Base-by-base conservation (phyloP, 2,797 vertebrate genomes). In the Paratrypauchen microcephalus region DNA sequence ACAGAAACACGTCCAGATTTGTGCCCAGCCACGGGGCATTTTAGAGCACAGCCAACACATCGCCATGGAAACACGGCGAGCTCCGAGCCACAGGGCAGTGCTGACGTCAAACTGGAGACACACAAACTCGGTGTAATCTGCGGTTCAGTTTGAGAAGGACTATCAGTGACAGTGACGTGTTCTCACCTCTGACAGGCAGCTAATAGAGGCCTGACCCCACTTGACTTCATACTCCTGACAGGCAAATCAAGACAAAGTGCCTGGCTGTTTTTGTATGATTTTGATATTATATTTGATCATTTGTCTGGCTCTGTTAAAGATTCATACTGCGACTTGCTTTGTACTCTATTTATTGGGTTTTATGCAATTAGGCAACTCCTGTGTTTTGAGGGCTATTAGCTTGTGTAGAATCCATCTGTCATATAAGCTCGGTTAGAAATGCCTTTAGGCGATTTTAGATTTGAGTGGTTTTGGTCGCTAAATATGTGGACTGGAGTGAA, bases 51-150 rank as follows among this genome's bases (percentile, higher is more conserved):
- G 70, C 74, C 77, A 74, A 71, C 60, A 13, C 9, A 74, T 86
- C 76, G 32, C 86, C 84, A 84, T 86, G 79, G 82, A n/a, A 79
- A 86, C 81, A 3, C 69, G 7, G 61, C 3, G 54, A 71, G 69
- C 62, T 1, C 1, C 32, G 66, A 73, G 68, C 69, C 18, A 4
- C n/a, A 61, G 66, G 65, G 45, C 21, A 60, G 56, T 16, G 66
- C 74, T 77, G 67, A 72, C 67, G 60, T 80, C 72, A 77, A 30
- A 65, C 57, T 2, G 6, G 30, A 18, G 52, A 73, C 56, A 69
- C 65, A 32, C 71, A 68, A 52, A 57, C 69, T 30, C n/a, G 50
- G 28, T 21, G 24, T 65, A 28, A 65, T 65, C 63, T 52, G 63
- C 11, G 6, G n/a, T 16, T 56, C 28, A 6, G 30, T 36, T 66